These are phyloP conservation scores for Drymodes brunneopygia DNA, from an alignment of 2,113 vertebrate genomes.

Conservation along the genomic window DNA sequence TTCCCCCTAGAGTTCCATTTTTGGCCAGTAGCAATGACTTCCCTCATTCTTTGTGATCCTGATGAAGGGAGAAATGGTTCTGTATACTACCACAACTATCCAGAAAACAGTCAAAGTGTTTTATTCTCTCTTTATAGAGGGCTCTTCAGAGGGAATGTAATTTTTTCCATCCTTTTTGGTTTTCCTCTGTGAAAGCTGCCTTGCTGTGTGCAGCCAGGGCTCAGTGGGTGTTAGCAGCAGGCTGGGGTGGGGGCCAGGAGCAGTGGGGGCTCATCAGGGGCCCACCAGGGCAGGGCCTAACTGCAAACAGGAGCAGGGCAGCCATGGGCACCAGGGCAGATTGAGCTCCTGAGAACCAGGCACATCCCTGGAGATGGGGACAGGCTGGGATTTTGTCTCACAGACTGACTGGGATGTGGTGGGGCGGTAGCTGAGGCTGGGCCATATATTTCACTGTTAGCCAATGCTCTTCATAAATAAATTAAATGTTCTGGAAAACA, in stretches of 20 bases:
- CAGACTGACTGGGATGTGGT: background rate
- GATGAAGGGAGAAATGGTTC: background rate
- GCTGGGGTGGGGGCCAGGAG: rapidly evolving
- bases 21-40: background rate
- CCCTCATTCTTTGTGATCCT: background rate
- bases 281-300: background rate
- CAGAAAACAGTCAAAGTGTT: background rate
- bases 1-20: background rate
- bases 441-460: background rate
- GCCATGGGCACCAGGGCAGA: background rate
- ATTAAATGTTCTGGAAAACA: background rate
- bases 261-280: background rate
- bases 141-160: background rate
- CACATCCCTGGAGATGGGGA: background rate
- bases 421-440: background rate
- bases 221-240: rapidly evolving
- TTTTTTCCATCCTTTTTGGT: background rate
- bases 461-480: background rate
- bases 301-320: background rate
- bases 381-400: background rate
- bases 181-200: background rate
- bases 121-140: background rate
- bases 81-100: rapidly evolving
- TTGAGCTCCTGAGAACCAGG: background rate
- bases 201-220: background rate